A percentile compares a stretch with the other conserved stretches of the same genome.
phyloP scores from a whole-genome alignment of 2,888 invertebrate genomes.

The Terebella lapidaria region DNA sequence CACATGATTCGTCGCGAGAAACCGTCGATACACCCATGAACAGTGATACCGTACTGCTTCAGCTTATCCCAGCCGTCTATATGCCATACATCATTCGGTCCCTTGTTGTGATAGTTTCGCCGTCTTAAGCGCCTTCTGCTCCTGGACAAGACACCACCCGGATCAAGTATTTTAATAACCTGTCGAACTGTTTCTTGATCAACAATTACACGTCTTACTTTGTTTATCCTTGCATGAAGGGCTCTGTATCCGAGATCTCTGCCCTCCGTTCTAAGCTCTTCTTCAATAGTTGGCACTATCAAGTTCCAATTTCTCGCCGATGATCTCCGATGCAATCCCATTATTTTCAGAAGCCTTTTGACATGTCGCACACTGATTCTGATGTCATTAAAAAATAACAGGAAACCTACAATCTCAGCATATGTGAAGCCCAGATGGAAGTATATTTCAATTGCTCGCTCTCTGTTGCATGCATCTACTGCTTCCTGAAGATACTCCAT shows the following conservation, averaged over 20 bases:
- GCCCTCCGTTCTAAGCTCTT: neutral
- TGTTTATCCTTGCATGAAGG: neutral
- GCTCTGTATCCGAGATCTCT: neutral
- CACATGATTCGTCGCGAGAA: neutral
- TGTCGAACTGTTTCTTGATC: neutral
- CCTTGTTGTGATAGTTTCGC: neutral
- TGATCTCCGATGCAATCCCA: neutral
- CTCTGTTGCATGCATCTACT: neutral
- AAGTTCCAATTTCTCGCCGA: neutral
- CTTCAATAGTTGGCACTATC: neutral
- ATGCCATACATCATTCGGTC: slow-evolving; percentile 1
- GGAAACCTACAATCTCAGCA: neutral
- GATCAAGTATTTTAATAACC: neutral
- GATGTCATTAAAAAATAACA: neutral
- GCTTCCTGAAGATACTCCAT: neutral
- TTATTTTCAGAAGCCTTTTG: neutral
- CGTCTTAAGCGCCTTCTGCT: neutral
- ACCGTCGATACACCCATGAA: slow-evolving; percentile 4
- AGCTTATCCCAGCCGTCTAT: neutral
- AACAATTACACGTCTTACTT: neutral
- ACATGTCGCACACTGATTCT: neutral
- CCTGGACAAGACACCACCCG: neutral
- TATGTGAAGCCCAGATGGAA: neutral
- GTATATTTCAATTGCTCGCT: neutral
- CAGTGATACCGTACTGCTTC: neutral